Evolutionary conservation across 2,113 vertebrate species (phyloP).

Genomic region (Xyliphius kryptos): DNA sequence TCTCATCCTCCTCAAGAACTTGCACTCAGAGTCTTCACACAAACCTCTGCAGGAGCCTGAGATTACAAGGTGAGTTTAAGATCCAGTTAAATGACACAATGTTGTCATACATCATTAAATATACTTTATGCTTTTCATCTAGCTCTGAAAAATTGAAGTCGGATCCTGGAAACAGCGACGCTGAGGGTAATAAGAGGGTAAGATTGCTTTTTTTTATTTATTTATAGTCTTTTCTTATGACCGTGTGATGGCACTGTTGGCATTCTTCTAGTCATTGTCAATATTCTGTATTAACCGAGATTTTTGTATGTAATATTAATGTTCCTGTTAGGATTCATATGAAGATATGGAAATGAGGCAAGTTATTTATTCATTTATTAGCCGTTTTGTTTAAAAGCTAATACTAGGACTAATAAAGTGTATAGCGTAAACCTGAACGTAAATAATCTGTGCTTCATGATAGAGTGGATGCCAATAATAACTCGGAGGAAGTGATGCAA

Average conservation of each 20-base stretch:
- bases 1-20: not conserved
- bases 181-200: conserved; percentile 2
- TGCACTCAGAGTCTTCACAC: conserved; percentile 1
- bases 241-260: conserved; percentile 13
- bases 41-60: conserved; percentile 38
- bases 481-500: not conserved
- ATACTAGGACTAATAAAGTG: too few relatives aligned
- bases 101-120: not conserved
- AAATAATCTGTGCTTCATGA: not conserved
- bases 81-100: not conserved
- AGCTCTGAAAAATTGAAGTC: conserved; percentile 23
- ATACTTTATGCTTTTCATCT: conserved; percentile 5
- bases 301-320: too few relatives aligned
- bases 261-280: conserved; percentile 13
- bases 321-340: too few relatives aligned
- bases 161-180: conserved; percentile 4
- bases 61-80: conserved; percentile 33
- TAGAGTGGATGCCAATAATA: conserved; percentile 24
- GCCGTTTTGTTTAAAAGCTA: too few relatives aligned
- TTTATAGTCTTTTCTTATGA: too few relatives aligned
- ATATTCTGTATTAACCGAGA: conserved; percentile 1
- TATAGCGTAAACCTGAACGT: not conserved
- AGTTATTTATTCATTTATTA: too few relatives aligned
- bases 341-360: conserved; percentile 19
- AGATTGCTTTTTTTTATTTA: too few relatives aligned